Evolutionary conservation across 1,140 invertebrate species (phyloP).

Genomic region (Probaryconus sp.): DNA sequence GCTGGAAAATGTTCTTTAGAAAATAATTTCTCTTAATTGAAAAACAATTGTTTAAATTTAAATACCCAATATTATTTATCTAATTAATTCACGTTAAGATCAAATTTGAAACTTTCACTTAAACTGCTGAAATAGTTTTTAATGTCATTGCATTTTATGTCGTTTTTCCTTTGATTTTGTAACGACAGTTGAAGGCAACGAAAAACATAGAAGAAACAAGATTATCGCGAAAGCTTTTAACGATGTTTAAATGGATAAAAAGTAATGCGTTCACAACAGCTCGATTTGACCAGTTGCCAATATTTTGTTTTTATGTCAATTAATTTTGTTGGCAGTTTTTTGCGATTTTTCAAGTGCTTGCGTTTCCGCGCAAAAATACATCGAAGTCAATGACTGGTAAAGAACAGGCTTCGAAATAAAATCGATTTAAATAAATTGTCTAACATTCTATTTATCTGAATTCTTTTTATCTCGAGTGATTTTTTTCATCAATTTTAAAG

Average conservation of each 20-base stretch:
- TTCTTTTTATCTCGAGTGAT: too few relatives aligned
- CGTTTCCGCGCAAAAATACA: constrained; percentile 1
- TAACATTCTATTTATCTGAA: too few relatives aligned
- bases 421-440: too few relatives aligned
- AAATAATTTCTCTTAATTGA: background rate
- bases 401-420: background rate
- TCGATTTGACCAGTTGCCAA: constrained; percentile 33
- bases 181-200: background rate
- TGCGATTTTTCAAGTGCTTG: constrained; percentile 7
- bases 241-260: constrained; percentile 17
- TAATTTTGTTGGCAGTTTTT: constrained; percentile 11
- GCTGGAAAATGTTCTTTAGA: constrained; percentile 5
- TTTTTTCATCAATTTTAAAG: too few relatives aligned
- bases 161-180: background rate
- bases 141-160: too few relatives aligned
- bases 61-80: too few relatives aligned
- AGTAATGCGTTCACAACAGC: constrained; percentile 13
- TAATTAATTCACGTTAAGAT: too few relatives aligned
- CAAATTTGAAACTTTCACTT: too few relatives aligned
- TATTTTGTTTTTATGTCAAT: constrained; percentile 27
- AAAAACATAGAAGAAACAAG: constrained; percentile 14
- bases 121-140: too few relatives aligned
- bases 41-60: too few relatives aligned
- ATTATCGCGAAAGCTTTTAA: constrained; percentile 27
- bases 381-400: background rate